A percentile compares a stretch with the other conserved stretches of the same genome.
These are phyloP conservation scores for Hyperoodon ampullatus DNA, from an alignment of 2,113 vertebrate genomes.

Conservation along the genomic window DNA sequence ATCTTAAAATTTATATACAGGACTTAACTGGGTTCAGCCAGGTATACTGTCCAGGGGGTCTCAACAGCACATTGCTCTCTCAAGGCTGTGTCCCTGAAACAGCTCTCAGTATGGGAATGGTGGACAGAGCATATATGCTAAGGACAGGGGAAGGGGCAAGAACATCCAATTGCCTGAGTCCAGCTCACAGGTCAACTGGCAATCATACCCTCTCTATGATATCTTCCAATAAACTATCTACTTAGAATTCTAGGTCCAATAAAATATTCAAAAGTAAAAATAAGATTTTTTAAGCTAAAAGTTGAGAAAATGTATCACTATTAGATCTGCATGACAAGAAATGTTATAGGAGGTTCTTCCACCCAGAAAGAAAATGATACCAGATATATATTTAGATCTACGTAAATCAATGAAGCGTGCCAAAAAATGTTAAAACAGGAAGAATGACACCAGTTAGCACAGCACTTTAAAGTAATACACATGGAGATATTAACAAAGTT, in stretches of 20 bases:
- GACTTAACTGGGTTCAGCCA: not conserved
- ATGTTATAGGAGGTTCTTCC: not conserved
- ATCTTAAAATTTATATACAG: not conserved
- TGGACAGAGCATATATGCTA: not conserved
- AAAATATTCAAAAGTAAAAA: not conserved
- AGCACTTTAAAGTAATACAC: slow-evolving; percentile 92
- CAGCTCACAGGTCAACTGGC: not conserved
- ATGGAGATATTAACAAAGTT: slow-evolving; percentile 95
- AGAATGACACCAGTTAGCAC: slow-evolving; percentile 92
- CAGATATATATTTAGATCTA: not conserved
- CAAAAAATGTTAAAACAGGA: slow-evolving; percentile 86
- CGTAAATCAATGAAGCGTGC: not conserved
- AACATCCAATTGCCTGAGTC: not conserved
- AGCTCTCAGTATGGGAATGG: not conserved
- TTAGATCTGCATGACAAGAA: not conserved
- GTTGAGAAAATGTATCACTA: not conserved
- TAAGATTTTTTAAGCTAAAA: not conserved
- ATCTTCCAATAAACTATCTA: not conserved
- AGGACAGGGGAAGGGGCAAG: too few species aligned
- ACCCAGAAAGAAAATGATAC: not conserved
- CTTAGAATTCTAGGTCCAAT: not conserved
- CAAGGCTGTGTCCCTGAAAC: not conserved
- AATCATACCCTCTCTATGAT: not conserved
- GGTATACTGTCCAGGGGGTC: not conserved
- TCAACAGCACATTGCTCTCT: not conserved